phyloP scores from a whole-genome alignment of 1,140 invertebrate genomes.

The Archivesica marissinica region DNA sequence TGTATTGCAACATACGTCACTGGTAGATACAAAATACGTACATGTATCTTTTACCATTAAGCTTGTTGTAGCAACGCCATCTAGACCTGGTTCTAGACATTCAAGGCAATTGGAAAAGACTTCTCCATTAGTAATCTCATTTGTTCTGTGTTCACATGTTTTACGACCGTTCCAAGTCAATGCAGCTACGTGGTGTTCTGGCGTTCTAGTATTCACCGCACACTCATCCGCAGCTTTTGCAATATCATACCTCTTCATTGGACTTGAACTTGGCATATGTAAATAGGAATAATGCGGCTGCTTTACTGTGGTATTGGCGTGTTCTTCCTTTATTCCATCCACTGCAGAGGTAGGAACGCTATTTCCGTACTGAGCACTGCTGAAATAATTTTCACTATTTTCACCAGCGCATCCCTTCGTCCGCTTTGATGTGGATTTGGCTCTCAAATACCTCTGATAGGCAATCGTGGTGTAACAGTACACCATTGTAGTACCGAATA shows the following conservation, averaged over 20 bases:
- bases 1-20: too few species aligned
- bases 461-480: constrained; percentile 11
- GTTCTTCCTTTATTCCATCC: background rate
- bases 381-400: background rate
- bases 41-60: too few species aligned
- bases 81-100: too few species aligned
- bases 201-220: too few species aligned
- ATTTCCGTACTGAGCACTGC: background rate
- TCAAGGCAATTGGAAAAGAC: too few species aligned
- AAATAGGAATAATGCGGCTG: background rate
- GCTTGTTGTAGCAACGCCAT: too few species aligned
- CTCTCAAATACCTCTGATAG: background rate
- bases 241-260: background rate
- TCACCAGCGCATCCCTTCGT: background rate
- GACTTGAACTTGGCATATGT: constrained; percentile 5
- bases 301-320: background rate
- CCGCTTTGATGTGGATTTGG: background rate
- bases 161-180: too few species aligned
- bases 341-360: background rate
- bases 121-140: background rate
- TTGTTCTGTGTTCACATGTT: background rate
- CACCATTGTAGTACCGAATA: background rate
- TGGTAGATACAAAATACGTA: too few species aligned
- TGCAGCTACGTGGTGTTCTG: too few species aligned
- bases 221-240: background rate